phyloP scores from a whole-genome alignment of 2,797 vertebrate species.

The Pyrocephalus nanus region DNA sequence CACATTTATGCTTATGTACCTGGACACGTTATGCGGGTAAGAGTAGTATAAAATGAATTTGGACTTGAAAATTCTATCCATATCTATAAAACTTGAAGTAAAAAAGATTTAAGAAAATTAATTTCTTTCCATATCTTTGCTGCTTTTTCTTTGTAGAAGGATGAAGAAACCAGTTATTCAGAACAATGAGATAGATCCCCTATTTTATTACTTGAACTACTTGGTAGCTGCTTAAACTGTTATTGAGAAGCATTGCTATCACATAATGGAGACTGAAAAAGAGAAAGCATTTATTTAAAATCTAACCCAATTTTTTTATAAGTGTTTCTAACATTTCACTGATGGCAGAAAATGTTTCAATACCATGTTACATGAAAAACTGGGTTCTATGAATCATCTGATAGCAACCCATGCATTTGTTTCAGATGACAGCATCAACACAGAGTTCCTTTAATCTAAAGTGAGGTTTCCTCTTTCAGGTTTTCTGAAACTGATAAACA shows the following conservation, averaged over 20 bases:
- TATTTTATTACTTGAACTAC: not conserved
- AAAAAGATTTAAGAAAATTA: not conserved
- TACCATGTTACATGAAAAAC: not conserved
- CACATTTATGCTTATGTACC: not conserved
- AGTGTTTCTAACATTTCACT: not conserved
- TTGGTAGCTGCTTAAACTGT: not conserved
- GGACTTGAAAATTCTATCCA: not conserved
- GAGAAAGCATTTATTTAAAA: not conserved
- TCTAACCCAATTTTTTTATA: not conserved
- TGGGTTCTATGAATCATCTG: not conserved
- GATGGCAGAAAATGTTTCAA: not conserved
- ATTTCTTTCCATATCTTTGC: not conserved
- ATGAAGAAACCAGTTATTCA: not conserved
- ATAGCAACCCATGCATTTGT: not conserved
- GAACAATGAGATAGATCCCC: fast-evolving
- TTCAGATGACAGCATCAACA: not conserved
- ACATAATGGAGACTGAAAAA: not conserved
- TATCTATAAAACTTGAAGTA: not conserved
- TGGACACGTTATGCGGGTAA: not conserved
- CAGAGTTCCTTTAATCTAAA: not conserved
- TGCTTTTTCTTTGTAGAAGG: not conserved
- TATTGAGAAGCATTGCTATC: not conserved
- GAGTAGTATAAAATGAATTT: not conserved
- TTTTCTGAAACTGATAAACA: not conserved
- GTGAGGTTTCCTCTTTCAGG: not conserved